These are phyloP conservation scores for Cynopterus sphinx DNA, from an alignment of 2,797 vertebrate genomes.

Conservation along the genomic window DNA sequence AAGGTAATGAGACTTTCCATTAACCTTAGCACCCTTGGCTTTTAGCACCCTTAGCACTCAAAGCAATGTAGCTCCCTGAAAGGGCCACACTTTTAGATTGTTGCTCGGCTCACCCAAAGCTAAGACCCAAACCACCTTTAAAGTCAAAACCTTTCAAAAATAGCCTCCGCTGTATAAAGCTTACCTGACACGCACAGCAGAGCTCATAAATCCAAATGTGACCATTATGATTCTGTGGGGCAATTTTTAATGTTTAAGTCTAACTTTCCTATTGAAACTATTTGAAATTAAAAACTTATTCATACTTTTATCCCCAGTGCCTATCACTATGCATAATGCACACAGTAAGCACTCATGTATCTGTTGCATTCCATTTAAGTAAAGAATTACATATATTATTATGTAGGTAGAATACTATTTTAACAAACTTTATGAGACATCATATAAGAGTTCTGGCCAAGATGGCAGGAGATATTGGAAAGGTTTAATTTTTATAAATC, in stretches of 20 bases:
- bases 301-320: background rate
- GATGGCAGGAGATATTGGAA: background rate
- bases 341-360: background rate
- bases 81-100: background rate
- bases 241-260: background rate
- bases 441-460: background rate
- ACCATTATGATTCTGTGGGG: background rate
- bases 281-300: slow-evolving; percentile 15
- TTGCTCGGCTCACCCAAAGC: background rate
- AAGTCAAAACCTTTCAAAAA: background rate
- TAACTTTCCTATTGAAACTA: background rate
- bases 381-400: background rate
- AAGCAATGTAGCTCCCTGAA: background rate
- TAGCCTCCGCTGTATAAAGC: background rate
- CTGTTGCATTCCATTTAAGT: background rate
- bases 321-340: background rate
- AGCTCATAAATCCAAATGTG: background rate
- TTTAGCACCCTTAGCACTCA: background rate
- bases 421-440: background rate
- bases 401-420: background rate
- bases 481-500: background rate
- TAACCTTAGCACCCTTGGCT: background rate
- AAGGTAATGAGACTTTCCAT: background rate
- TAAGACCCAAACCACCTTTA: background rate
- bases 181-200: background rate